Base-by-base conservation (phyloP, 2,888 invertebrate genomes). In the Cremastinae sp. region DNA sequence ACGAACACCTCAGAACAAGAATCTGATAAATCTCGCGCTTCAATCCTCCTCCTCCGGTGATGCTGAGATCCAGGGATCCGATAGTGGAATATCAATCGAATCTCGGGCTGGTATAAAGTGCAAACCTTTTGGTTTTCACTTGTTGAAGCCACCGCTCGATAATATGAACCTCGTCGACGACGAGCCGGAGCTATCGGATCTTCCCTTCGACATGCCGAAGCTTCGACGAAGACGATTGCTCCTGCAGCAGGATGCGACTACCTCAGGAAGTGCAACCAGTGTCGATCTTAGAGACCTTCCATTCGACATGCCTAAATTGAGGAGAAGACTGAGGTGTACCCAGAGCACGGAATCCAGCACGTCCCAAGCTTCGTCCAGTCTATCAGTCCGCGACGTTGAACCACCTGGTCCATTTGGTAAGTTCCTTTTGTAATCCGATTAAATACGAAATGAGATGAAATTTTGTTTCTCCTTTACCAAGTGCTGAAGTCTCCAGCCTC, bases 191-290 rank as follows among this genome's bases (percentile, higher is more conserved):
- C 90, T 95, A 78, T 93, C 94, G 28, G 96, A 96, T 90, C 92
- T 96, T 81, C 96, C 96, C 1, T 96, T 96, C 84, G 96, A 96
- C 84, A 96, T 96, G 96, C 96, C 96, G 58, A 97, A 97, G 89
- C 90, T 96, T 80, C 91, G 96, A 72, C 91, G 96, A 78, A 90
- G 93, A 83, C 92, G 94, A 83, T 90, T 93, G 73, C 92, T 93
- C 18, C 85, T 94, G 82, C 94, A 94, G 84, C 93, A 93, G 86
- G 93, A 92, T 78, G 91, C 91, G 8, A 95, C 95, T 65, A 95
- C 95, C 80, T 94, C 93, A 4, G 93, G 94, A 43, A 94, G 94
- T 84, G 93, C 93, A 47, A 94, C 94, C 7, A 94, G 94, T 10
- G 95, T 96, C 49, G 96, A 96, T 87, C 90, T 96, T 62, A 92